Conservation (phyloP, 2,113 vertebrate genomes). For the Leptodactylus fuscus region DNA sequence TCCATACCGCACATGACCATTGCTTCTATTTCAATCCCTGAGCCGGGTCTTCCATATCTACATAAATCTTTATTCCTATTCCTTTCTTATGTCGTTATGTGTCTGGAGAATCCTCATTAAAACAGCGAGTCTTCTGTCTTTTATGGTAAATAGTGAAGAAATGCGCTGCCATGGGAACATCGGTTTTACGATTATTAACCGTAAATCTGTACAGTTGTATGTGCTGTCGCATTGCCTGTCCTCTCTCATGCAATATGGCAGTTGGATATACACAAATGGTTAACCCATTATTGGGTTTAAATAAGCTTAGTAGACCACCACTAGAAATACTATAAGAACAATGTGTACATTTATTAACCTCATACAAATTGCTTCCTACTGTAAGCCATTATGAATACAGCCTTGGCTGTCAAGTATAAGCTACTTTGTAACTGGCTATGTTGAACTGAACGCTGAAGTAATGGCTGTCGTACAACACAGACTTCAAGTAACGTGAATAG, state of each 20-base stretch:
- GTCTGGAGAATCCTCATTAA: neutral
- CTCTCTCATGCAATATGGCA: neutral
- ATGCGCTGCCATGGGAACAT: slow-evolving; percentile 6
- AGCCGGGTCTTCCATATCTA: neutral
- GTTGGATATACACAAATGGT: neutral
- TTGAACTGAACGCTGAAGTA: too few species aligned
- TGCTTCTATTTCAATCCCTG: neutral
- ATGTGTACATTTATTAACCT: neutral
- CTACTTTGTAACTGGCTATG: too few species aligned
- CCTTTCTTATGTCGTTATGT: neutral
- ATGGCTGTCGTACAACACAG: too few species aligned
- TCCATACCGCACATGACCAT: neutral
- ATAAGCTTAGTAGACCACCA: neutral
- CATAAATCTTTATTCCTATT: neutral
- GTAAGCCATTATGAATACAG: too few species aligned
- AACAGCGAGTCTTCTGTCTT: neutral
- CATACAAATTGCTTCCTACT: too few species aligned
- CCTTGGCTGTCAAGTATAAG: too few species aligned
- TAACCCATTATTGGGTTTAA: neutral
- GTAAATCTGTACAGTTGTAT: neutral
- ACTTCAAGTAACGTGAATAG: too few species aligned
- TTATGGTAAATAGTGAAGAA: neutral
- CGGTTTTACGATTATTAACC: neutral
- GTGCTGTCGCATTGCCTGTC: neutral
- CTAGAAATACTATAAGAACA: neutral